Evolutionary conservation across 2,113 vertebrate species (phyloP).

Genomic region (Chelonoidis abingdonii): DNA sequence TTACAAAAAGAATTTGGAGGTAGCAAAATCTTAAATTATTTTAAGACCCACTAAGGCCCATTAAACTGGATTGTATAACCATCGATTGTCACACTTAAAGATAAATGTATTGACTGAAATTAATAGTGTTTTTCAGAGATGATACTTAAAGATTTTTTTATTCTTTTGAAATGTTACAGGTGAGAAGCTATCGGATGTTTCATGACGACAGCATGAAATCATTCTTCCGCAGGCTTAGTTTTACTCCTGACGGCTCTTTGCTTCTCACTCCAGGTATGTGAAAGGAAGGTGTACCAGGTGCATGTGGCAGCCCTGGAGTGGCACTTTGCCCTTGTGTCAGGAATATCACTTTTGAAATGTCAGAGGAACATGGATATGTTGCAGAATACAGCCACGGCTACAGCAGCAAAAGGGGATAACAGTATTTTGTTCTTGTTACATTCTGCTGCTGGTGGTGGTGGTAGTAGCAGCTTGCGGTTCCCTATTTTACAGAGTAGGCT

Average conservation of each 20-base stretch:
- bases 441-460: neutral
- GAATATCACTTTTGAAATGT: neutral
- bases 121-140: neutral
- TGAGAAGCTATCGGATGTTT: slow-evolving; percentile 92
- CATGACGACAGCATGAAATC: slow-evolving; percentile 99
- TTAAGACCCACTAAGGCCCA: neutral
- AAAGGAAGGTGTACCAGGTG: rapidly evolving
- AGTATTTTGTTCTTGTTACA: neutral
- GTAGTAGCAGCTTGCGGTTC: neutral
- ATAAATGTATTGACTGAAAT: neutral
- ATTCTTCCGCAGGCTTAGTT: slow-evolving; percentile 94
- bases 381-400: neutral
- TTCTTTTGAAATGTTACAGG: slow-evolving; percentile 69
- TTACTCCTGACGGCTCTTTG: slow-evolving; percentile 94
- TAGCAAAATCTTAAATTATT: neutral
- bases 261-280: slow-evolving; percentile 91
- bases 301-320: neutral
- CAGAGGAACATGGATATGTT: neutral
- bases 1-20: neutral
- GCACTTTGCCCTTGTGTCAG: neutral
- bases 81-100: neutral
- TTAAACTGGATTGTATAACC: neutral
- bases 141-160: neutral
- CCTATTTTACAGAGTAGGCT: neutral
- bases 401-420: neutral